These are phyloP conservation scores for Nothoprocta pentlandii DNA, from an alignment of 2,113 vertebrate species.

Conservation along the genomic window DNA sequence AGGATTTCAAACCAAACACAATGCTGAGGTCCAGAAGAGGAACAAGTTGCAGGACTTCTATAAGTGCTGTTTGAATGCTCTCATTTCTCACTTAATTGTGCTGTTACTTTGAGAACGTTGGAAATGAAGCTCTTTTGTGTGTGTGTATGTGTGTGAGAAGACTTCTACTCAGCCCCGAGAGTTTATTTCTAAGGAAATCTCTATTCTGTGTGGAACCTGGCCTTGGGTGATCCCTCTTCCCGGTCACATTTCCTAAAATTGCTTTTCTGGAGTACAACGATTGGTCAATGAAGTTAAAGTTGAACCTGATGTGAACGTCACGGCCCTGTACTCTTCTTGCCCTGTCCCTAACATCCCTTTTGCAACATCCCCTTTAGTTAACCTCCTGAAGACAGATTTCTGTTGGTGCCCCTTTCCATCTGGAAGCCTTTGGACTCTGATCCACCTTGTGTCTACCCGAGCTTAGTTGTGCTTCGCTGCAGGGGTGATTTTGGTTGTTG, in stretches of 20 bases:
- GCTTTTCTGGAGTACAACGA: background rate
- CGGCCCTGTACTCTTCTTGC: background rate
- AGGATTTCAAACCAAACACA: background rate
- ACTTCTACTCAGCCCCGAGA: background rate
- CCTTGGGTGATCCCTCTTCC: background rate
- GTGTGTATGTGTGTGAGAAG: background rate
- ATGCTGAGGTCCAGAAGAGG: background rate
- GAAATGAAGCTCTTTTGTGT: background rate
- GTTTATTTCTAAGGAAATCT: background rate
- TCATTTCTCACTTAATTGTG: background rate
- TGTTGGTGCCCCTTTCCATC: accelerated
- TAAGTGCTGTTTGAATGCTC: background rate
- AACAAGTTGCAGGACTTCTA: background rate
- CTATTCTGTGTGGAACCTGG: background rate
- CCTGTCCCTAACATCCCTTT: background rate
- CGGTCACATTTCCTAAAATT: background rate
- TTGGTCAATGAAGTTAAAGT: background rate
- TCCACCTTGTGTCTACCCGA: background rate
- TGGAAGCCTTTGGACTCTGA: background rate
- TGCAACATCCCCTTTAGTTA: background rate
- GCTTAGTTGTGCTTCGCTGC: background rate
- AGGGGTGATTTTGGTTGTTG: background rate
- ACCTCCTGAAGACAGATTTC: background rate
- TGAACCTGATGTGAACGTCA: background rate
- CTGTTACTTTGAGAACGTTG: background rate